Percentiles rank a stretch among this genome's conserved stretches.
Evolutionary conservation across 2,797 vertebrate genomes (phyloP).

Genomic region (Mionectes olivaceus): DNA sequence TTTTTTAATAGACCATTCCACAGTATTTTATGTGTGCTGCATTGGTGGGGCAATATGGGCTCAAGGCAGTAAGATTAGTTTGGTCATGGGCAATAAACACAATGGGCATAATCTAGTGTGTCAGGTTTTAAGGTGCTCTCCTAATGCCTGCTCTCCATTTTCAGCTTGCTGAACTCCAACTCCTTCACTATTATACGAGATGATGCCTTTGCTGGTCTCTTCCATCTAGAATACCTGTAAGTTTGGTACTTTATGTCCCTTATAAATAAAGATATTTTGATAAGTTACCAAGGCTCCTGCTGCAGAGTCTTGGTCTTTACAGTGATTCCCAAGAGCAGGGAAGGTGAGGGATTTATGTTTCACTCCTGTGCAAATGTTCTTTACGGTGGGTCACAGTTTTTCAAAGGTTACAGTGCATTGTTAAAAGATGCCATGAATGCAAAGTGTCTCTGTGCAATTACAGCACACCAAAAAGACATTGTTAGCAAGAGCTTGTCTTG

Average conservation of each 20-base stretch:
- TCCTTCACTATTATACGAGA: conserved; percentile 92
- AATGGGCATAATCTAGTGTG: conserved; percentile 7
- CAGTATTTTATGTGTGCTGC: conserved; percentile 14
- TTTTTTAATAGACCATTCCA: not conserved
- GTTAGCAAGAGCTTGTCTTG: conserved; percentile 42
- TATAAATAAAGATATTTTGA: not conserved
- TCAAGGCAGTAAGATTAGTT: conserved; percentile 31
- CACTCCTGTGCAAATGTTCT: not conserved
- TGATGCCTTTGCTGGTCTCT: conserved; percentile 94
- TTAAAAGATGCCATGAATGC: not conserved
- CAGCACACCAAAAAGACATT: not conserved
- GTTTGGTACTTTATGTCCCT: conserved; percentile 67
- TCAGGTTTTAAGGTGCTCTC: conserved; percentile 33
- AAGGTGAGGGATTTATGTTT: conserved; percentile 21
- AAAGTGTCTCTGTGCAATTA: not conserved
- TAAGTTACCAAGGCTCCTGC: not conserved
- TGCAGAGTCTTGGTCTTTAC: not conserved
- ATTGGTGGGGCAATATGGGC: not conserved
- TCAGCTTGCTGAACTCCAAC: conserved; percentile 96
- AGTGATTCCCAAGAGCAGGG: not conserved
- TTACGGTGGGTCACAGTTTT: not conserved
- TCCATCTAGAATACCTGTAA: conserved; percentile 98
- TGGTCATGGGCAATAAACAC: conserved; percentile 50
- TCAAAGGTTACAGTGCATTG: conserved; percentile 16
- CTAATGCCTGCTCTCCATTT: conserved; percentile 68